These are phyloP conservation scores for Pyrrhosoma nymphula DNA, from an alignment of 2,888 invertebrate species.

Conservation along the genomic window DNA sequence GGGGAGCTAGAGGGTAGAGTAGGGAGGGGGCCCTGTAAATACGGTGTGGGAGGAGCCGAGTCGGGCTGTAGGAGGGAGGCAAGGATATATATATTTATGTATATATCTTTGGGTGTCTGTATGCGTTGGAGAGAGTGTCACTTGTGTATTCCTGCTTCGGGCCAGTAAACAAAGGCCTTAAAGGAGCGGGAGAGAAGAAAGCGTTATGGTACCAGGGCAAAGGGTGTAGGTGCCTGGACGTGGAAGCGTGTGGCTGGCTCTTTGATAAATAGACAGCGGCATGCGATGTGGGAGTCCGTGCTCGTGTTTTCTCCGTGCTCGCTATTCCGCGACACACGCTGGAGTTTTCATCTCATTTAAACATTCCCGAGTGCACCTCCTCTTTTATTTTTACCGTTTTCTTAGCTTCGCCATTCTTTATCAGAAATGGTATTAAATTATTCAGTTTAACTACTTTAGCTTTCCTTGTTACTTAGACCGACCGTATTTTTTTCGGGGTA, in stretches of 20 bases:
- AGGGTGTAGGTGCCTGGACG: neutral
- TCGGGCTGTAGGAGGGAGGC: neutral
- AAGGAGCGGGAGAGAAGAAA: neutral
- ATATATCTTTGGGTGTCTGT: neutral
- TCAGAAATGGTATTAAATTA: neutral
- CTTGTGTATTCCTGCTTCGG: slow-evolving; percentile 48
- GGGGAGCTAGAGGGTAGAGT: too few relatives aligned
- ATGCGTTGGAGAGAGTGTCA: neutral
- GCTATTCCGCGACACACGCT: neutral
- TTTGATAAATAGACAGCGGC: slow-evolving; percentile 48
- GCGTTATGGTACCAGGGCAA: neutral
- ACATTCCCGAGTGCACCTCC: neutral
- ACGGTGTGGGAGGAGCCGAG: neutral
- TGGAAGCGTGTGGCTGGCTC: neutral
- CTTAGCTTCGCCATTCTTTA: neutral
- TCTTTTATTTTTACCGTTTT: neutral
- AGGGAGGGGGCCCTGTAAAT: neutral
- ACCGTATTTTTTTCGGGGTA: too few relatives aligned
- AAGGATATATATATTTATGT: neutral
- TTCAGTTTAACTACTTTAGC: neutral
- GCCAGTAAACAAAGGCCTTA: slow-evolving; percentile 63
- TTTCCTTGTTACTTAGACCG: too few relatives aligned
- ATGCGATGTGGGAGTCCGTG: neutral
- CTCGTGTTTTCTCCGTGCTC: neutral
- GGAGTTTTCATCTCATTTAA: neutral